These are phyloP conservation scores for Phymanthus crucifer DNA, from an alignment of 92 coral and sea anemone genomes.

Conservation along the genomic window DNA sequence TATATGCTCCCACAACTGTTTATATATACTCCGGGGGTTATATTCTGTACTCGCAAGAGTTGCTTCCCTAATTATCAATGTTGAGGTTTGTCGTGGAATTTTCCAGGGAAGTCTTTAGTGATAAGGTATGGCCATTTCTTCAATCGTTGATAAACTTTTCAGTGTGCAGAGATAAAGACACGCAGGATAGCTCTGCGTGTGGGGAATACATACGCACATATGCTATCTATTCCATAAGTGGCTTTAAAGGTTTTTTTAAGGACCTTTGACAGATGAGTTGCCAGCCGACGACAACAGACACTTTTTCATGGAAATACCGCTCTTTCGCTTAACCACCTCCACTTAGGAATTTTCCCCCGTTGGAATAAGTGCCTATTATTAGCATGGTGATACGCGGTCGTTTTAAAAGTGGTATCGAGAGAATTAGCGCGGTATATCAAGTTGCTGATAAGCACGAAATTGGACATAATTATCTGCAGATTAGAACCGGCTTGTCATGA, in stretches of 20 bases:
- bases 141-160: slow-evolving; percentile 1
- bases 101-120: neutral
- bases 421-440: neutral
- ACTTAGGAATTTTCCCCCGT: neutral
- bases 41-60: too few species aligned
- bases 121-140: slow-evolving; percentile 4
- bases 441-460: slow-evolving; percentile 4
- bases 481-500: neutral
- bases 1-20: too few species aligned
- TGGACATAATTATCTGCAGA: neutral
- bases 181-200: slow-evolving; percentile 20
- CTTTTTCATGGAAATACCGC: neutral
- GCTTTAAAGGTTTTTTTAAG: slow-evolving; percentile 5
- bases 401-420: neutral
- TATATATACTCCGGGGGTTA: too few species aligned
- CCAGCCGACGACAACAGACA: neutral
- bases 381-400: neutral
- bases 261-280: slow-evolving; percentile 3
- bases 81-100: neutral
- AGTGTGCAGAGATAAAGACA: slow-evolving; percentile 11
- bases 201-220: slow-evolving; percentile 4
- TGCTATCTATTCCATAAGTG: slow-evolving; percentile 4
- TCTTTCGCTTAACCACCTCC: neutral
- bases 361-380: neutral
- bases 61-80: too few species aligned